These are phyloP conservation scores for Fregata magnificens DNA, from an alignment of 2,113 vertebrate genomes.

Conservation along the genomic window DNA sequence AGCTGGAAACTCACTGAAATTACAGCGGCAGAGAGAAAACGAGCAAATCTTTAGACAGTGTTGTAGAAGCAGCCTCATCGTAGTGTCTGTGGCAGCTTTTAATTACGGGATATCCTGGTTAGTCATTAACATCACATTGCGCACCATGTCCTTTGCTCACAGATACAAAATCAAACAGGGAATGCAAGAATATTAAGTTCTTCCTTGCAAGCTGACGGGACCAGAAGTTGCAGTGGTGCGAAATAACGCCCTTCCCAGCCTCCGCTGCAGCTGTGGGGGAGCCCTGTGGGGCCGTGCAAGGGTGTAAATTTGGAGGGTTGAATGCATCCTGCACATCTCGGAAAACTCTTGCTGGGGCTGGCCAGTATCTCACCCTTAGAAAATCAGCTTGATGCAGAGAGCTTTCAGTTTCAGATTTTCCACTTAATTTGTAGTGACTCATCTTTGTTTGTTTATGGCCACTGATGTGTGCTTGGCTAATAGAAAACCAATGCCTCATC, in stretches of 20 bases:
- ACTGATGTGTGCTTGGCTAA: background rate
- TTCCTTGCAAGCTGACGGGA: background rate
- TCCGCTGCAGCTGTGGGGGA: background rate
- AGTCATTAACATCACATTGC: background rate
- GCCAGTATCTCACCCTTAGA: background rate
- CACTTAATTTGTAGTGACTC: conserved; percentile 30
- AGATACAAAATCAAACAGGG: background rate
- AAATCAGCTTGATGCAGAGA: background rate
- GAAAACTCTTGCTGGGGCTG: background rate
- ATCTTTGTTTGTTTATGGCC: conserved; percentile 48
- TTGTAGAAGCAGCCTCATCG: background rate
- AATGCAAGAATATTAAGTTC: background rate
- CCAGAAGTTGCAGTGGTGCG: background rate
- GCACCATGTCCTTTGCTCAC: accelerated
- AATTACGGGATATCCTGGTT: background rate
- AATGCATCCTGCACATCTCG: background rate
- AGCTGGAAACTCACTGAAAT: background rate
- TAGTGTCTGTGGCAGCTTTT: background rate
- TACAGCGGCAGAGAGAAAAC: background rate
- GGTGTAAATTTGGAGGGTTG: background rate
- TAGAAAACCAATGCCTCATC: conserved; percentile 19
- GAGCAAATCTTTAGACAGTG: background rate
- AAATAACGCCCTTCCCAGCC: background rate
- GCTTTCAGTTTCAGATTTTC: conserved; percentile 55
- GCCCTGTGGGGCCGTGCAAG: accelerated